A percentile compares a stretch with the other conserved stretches of the same genome.
phyloP scores from a whole-genome alignment of 2,113 vertebrate species.

The Bufo gargarizans region DNA sequence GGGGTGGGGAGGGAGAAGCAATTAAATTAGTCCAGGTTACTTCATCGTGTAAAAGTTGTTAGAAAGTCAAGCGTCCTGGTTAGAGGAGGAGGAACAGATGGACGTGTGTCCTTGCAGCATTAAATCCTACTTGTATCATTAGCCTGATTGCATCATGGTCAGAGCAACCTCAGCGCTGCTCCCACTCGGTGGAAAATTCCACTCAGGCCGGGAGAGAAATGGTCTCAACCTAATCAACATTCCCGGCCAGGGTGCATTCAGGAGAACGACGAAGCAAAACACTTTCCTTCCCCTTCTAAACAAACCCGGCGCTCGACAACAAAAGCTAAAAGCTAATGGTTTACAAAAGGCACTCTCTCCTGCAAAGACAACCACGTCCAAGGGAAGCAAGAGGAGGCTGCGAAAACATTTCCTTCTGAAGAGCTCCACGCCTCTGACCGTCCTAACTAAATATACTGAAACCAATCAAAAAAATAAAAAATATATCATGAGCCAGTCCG shows the following conservation, averaged over 20 bases:
- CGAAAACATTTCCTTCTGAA: constrained; percentile 4
- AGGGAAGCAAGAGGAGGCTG: background rate
- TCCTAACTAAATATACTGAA: constrained; percentile 17
- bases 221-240: constrained; percentile 60
- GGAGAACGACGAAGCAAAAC: constrained; percentile 57
- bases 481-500: background rate
- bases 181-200: constrained; percentile 71
- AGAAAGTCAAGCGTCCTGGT: background rate
- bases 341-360: constrained; percentile 40
- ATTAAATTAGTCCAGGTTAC: background rate
- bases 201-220: constrained; percentile 61
- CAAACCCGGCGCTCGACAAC: constrained; percentile 41
- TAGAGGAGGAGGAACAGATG: constrained; percentile 47
- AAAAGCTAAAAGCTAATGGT: constrained; percentile 48
- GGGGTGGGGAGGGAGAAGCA: no score
- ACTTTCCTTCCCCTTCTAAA: constrained; percentile 1
- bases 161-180: constrained; percentile 63
- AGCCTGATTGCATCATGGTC: constrained; percentile 63
- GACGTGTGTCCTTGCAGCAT: constrained; percentile 62
- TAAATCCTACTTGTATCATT: constrained; percentile 65
- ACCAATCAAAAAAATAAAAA: background rate
- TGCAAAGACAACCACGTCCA: constrained; percentile 11
- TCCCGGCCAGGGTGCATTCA: constrained; percentile 60
- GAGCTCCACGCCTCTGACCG: background rate
- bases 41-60: background rate